Evolutionary conservation across 2,797 vertebrate species (phyloP).

Genomic region (Enteromius viviparus): DNA sequence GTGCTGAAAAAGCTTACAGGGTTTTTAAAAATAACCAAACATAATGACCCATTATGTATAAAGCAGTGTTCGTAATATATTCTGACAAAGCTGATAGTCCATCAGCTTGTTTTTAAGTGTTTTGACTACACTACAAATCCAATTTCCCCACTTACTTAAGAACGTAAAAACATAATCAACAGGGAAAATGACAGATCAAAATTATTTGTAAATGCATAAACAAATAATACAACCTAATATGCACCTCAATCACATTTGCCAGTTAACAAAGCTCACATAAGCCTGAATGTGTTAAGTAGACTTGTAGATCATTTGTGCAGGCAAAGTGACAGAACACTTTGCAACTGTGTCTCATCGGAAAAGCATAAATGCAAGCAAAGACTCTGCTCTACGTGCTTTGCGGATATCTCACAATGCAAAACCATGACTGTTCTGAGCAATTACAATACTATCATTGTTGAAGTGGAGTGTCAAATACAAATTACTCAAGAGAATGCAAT

Average conservation of each 20-base stretch:
- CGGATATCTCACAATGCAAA: constrained; percentile 47
- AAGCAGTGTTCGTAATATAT: not conserved
- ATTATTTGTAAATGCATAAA: not conserved
- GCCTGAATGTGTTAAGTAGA: constrained; percentile 18
- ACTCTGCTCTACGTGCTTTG: constrained; percentile 18
- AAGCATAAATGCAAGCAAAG: constrained; percentile 66
- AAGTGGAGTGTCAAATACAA: constrained; percentile 74
- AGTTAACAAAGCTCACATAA: constrained; percentile 30
- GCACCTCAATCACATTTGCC: constrained; percentile 19
- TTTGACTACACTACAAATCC: not conserved
- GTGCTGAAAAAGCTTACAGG: not conserved
- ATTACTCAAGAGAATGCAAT: constrained; percentile 74
- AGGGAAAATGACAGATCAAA: not conserved
- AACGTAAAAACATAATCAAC: constrained; percentile 22
- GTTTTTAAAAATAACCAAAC: not conserved
- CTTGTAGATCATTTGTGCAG: constrained; percentile 35
- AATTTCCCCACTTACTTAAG: constrained; percentile 5
- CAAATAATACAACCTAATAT: constrained; percentile 21
- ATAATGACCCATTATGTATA: not conserved
- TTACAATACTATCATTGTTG: constrained; percentile 74
- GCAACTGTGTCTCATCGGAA: constrained; percentile 56
- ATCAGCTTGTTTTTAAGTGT: constrained; percentile 8
- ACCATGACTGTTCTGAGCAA: constrained; percentile 72
- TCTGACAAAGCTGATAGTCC: constrained; percentile 8
- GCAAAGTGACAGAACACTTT: constrained; percentile 32